Percentiles rank a stretch among this genome's conserved stretches.
Conservation (phyloP, 2,888 invertebrate genomes). For the Trachelus troglodyta region DNA sequence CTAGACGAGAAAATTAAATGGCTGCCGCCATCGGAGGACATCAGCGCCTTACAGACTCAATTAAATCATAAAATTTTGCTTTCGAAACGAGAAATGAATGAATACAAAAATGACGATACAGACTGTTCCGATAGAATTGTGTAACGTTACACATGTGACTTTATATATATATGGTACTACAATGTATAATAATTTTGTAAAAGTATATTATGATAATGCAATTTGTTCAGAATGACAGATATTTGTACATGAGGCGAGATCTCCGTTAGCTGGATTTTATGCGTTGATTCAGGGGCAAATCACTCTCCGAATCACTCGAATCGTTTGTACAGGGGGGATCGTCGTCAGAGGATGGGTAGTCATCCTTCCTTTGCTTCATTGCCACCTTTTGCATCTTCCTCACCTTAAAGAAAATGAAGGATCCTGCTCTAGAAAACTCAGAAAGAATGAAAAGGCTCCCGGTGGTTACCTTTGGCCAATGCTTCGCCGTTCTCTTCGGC, state of each 20-base stretch:
- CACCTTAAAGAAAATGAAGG: slow-evolving; percentile 21
- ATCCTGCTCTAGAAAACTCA: background rate
- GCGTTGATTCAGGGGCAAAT: slow-evolving; percentile 48
- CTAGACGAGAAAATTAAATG: background rate
- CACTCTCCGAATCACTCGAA: slow-evolving; percentile 57
- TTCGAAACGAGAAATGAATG: background rate
- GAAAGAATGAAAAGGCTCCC: background rate
- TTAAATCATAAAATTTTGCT: background rate
- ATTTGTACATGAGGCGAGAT: background rate
- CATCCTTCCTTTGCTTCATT: slow-evolving; percentile 22
- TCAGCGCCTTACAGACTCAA: background rate
- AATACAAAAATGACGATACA: background rate
- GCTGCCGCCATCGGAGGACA: too few relatives aligned
- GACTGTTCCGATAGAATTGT: background rate
- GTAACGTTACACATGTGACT: background rate
- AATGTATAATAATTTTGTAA: slow-evolving; percentile 5
- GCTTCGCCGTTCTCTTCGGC: slow-evolving; percentile 35
- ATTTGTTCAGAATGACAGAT: background rate
- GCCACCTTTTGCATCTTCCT: slow-evolving; percentile 29
- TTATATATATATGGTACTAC: slow-evolving; percentile 1
- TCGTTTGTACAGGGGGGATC: slow-evolving; percentile 32
- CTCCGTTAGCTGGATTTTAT: slow-evolving; percentile 45
- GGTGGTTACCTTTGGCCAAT: slow-evolving; percentile 38
- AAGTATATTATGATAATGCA: slow-evolving; percentile 1
- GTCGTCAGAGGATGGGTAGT: slow-evolving; percentile 36